Evolutionary conservation across 2,113 vertebrate species (phyloP).

Genomic region (Sisor rabdophorus): DNA sequence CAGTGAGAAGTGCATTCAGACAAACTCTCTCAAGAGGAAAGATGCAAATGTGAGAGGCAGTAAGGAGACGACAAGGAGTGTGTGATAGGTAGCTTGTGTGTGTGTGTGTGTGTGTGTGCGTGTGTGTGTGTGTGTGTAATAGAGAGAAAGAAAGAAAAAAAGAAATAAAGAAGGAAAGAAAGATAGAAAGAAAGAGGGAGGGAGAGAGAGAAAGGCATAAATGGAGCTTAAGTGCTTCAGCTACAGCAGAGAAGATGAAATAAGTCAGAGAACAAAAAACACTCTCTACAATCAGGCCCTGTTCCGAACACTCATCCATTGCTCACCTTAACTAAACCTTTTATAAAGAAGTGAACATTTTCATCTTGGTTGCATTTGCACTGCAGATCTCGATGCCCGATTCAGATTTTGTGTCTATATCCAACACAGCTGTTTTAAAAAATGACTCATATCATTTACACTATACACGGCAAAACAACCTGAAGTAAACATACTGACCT

Average conservation of each 20-base stretch:
- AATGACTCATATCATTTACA: no score
- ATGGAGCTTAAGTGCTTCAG: constrained; percentile 66
- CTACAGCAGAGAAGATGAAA: constrained; percentile 69
- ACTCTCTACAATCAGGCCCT: constrained; percentile 61
- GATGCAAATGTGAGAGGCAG: constrained; percentile 8
- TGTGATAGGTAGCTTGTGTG: not conserved
- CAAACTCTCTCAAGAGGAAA: constrained; percentile 24
- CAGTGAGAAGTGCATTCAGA: constrained; percentile 7
- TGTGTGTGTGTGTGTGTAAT: no score
- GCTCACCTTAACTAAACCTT: constrained; percentile 62
- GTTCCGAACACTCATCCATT: constrained; percentile 67
- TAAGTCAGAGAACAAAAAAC: constrained; percentile 61
- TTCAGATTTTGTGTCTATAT: no score
- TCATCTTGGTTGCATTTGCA: constrained; percentile 54
- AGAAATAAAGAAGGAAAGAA: not conserved
- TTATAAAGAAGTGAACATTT: constrained; percentile 41
- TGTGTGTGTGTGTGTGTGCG: no score
- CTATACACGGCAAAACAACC: no score
- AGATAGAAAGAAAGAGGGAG: not conserved
- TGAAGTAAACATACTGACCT: no score
- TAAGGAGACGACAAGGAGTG: constrained; percentile 9
- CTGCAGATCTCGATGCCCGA: not conserved
- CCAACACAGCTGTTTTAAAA: no score
- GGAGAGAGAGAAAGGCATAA: constrained; percentile 35
- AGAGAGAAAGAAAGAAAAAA: not conserved